These are phyloP conservation scores for Vimba vimba DNA, from an alignment of 2,113 vertebrate species.

Conservation along the genomic window DNA sequence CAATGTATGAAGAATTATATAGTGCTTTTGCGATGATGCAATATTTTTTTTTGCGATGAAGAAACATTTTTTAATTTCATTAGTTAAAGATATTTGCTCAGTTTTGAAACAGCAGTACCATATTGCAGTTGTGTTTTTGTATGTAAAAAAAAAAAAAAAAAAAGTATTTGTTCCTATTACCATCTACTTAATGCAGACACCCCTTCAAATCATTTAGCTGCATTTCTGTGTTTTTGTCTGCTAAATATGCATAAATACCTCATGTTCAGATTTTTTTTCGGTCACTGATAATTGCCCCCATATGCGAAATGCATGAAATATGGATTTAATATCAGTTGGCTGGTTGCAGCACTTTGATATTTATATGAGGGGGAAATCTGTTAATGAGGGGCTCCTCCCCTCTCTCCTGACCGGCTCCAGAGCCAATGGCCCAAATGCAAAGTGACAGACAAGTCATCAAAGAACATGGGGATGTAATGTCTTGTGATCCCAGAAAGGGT, in stretches of 20 bases:
- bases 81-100: not conserved
- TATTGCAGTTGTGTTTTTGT: not conserved
- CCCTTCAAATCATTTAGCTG: constrained; percentile 36
- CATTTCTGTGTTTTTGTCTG: constrained; percentile 36
- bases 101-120: not conserved
- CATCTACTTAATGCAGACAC: not conserved
- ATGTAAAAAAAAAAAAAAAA: not conserved
- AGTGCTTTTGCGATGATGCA: not conserved
- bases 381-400: constrained; percentile 71
- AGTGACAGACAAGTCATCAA: constrained; percentile 69
- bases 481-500: constrained; percentile 66
- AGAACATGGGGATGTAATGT: constrained; percentile 64
- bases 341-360: constrained; percentile 45
- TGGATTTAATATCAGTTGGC: constrained; percentile 58
- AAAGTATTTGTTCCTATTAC: not conserved
- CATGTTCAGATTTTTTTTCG: constrained; percentile 13
- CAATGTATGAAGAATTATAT: not conserved
- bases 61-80: not conserved
- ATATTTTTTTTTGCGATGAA: not conserved
- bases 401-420: constrained; percentile 57
- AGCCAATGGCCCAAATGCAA: constrained; percentile 68
- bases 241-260: constrained; percentile 39
- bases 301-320: constrained; percentile 59
- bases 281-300: constrained; percentile 53
- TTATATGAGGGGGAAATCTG: constrained; percentile 36